A percentile compares a stretch with the other conserved stretches of the same genome.
Evolutionary conservation across 2,797 vertebrate species (phyloP).

Genomic region (Dallia pectoralis): DNA sequence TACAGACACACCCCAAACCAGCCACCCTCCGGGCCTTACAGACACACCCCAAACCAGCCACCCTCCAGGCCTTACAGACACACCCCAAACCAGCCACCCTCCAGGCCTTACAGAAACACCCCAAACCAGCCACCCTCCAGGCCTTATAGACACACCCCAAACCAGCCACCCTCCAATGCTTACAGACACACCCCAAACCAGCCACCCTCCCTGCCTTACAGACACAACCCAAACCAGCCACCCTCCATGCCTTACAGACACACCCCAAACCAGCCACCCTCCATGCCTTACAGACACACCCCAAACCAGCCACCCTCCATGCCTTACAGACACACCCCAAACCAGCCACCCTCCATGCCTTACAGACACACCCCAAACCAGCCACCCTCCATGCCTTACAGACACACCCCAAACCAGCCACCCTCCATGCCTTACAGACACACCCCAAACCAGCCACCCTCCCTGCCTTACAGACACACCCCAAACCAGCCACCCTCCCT

Average conservation of each 20-base stretch:
- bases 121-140: constrained; percentile 4
- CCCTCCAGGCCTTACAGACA: constrained; percentile 6
- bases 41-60: constrained; percentile 11
- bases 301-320: background rate
- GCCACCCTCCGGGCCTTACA: constrained; percentile 1
- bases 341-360: background rate
- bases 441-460: background rate
- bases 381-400: constrained; percentile 2
- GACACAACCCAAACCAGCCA: no score
- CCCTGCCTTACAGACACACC: constrained; percentile 9
- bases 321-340: constrained; percentile 10
- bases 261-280: constrained; percentile 9
- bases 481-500: constrained; percentile 4
- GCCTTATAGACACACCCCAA: constrained; percentile 10
- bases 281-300: constrained; percentile 3
- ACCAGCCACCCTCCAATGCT: constrained; percentile 2
- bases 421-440: constrained; percentile 3
- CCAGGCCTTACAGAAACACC: constrained; percentile 8
- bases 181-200: constrained; percentile 11
- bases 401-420: constrained; percentile 12
- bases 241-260: constrained; percentile 6
- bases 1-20: constrained; percentile 9
- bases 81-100: constrained; percentile 5
- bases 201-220: constrained; percentile 2
- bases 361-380: constrained; percentile 9